phyloP scores from a whole-genome alignment of 2,797 vertebrate species.

The Ispidina lecontei region DNA sequence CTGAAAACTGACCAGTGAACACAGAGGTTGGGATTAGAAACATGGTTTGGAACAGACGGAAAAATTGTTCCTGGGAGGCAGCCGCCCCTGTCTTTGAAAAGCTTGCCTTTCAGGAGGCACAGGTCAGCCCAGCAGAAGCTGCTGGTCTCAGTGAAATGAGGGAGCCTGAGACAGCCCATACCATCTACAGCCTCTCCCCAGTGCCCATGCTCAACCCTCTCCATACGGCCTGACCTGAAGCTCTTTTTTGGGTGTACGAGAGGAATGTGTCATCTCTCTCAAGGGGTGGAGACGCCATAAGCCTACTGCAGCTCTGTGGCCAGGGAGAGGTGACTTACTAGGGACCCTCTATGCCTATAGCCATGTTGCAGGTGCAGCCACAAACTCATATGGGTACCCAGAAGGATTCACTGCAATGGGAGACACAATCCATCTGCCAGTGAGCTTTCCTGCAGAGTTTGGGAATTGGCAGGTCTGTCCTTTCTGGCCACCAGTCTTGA shows the following conservation, averaged over 20 bases:
- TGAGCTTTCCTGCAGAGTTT: neutral
- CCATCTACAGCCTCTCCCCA: neutral
- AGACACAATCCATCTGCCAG: neutral
- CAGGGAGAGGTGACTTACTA: neutral
- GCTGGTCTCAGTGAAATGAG: neutral
- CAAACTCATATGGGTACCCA: rapidly evolving
- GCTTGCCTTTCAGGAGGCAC: neutral
- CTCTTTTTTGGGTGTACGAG: neutral
- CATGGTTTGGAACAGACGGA: neutral
- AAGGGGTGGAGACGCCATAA: neutral
- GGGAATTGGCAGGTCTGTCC: neutral
- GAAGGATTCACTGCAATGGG: neutral
- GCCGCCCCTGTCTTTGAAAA: neutral
- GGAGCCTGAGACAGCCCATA: neutral
- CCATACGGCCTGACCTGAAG: neutral
- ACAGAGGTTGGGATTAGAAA: neutral
- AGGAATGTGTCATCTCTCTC: neutral
- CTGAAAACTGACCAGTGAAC: neutral
- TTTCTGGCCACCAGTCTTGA: neutral
- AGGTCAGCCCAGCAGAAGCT: neutral
- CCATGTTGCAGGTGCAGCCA: neutral
- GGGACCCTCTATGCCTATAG: neutral
- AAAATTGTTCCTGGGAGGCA: neutral
- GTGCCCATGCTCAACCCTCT: neutral
- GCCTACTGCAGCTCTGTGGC: rapidly evolving